These are phyloP conservation scores for Lordiphosa clarofinis DNA, from an alignment of 1,140 invertebrate species.

Conservation along the genomic window DNA sequence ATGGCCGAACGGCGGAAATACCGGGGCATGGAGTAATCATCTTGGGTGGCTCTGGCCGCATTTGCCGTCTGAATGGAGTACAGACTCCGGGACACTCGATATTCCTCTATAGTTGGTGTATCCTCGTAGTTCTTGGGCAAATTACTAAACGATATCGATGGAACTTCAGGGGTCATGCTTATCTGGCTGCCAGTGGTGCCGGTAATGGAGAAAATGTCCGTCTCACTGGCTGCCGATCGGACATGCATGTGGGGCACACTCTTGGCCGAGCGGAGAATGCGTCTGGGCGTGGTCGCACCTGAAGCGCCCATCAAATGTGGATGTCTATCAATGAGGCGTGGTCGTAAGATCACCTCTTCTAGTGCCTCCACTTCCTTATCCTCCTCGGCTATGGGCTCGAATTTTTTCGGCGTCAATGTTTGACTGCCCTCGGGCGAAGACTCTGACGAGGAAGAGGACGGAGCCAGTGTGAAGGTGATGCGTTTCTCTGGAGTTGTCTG, in stretches of 20 bases:
- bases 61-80: slow-evolving; percentile 78
- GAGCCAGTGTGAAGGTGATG: slow-evolving; percentile 67
- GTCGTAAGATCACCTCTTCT: slow-evolving; percentile 75
- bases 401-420: slow-evolving; percentile 62
- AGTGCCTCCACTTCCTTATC: slow-evolving; percentile 51
- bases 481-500: slow-evolving; percentile 46
- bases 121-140: slow-evolving; percentile 79
- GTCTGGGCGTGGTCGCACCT: slow-evolving; percentile 49
- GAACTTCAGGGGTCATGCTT: slow-evolving; percentile 79
- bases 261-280: slow-evolving; percentile 60
- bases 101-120: slow-evolving; percentile 79
- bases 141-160: slow-evolving; percentile 73
- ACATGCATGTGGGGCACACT: slow-evolving; percentile 76
- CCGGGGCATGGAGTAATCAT: slow-evolving; percentile 78
- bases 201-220: slow-evolving; percentile 75
- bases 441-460: slow-evolving; percentile 43
- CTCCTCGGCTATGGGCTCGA: slow-evolving; percentile 69
- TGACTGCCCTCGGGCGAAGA: slow-evolving; percentile 69
- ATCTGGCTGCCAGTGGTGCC: slow-evolving; percentile 67
- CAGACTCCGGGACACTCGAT: slow-evolving; percentile 73
- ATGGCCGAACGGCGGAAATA: slow-evolving; percentile 74
- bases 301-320: slow-evolving; percentile 48
- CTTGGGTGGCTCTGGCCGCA: slow-evolving; percentile 51
- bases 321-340: slow-evolving; percentile 65
- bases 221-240: slow-evolving; percentile 65